phyloP scores from a whole-genome alignment of 2,888 invertebrate species.

The Nycteola revayana region DNA sequence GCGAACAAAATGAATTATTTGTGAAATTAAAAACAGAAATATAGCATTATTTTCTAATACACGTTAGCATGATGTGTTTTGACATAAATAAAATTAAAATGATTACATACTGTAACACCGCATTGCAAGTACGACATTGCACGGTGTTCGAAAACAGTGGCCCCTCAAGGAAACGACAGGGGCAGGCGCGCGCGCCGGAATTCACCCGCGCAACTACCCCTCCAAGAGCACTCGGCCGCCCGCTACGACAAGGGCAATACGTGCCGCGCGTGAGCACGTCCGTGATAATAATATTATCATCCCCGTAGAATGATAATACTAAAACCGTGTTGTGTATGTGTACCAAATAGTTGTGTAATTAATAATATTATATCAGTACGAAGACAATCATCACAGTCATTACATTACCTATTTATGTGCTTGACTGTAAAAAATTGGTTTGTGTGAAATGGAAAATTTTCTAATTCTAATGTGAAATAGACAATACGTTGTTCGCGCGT shows the following conservation, averaged over 20 bases:
- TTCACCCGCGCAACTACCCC: slow-evolving; percentile 1
- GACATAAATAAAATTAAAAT: slow-evolving; percentile 1
- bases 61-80: too few relatives aligned
- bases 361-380: slow-evolving; percentile 1
- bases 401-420: slow-evolving; percentile 3
- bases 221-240: slow-evolving; percentile 2
- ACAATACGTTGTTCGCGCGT: slow-evolving; percentile 1
- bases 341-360: slow-evolving; percentile 1
- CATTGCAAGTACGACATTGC: not conserved
- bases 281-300: slow-evolving; percentile 2
- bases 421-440: slow-evolving; percentile 3
- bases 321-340: slow-evolving; percentile 1
- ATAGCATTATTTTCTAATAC: too few relatives aligned
- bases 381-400: not conserved
- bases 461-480: slow-evolving; percentile 1
- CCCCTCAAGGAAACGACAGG: slow-evolving; percentile 1
- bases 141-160: slow-evolving; percentile 1
- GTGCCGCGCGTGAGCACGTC: slow-evolving; percentile 1
- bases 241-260: slow-evolving; percentile 1
- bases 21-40: too few relatives aligned
- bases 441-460: slow-evolving; percentile 1
- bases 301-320: slow-evolving; percentile 2
- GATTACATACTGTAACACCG: slow-evolving; percentile 1
- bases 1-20: too few relatives aligned
- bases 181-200: slow-evolving; percentile 3